phyloP scores from a whole-genome alignment of 2,797 vertebrate species.

The Phoeniculus purpureus region DNA sequence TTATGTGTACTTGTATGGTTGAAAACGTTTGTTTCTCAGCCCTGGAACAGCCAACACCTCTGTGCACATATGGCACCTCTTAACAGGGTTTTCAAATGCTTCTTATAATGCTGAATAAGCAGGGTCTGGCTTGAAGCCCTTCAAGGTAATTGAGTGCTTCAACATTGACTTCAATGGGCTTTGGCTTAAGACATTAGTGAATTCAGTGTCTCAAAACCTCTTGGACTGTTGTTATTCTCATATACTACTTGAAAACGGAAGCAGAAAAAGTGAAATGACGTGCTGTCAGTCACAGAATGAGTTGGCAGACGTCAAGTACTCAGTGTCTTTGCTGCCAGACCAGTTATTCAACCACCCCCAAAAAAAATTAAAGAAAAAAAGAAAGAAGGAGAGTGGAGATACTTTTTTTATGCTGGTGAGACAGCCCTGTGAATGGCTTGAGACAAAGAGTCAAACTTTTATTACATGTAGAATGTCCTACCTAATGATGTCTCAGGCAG shows the following conservation, averaged over 20 bases:
- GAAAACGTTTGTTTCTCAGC: not conserved
- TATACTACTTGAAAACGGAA: not conserved
- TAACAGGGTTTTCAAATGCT: slow-evolving; percentile 20
- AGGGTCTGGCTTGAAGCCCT: slow-evolving; percentile 11
- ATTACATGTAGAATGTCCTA: not conserved
- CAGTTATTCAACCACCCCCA: not conserved
- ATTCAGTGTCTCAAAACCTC: slow-evolving; percentile 1
- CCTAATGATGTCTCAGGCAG: not conserved
- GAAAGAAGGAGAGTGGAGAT: not conserved
- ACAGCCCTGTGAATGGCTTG: not conserved
- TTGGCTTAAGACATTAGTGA: not conserved
- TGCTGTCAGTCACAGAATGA: not conserved
- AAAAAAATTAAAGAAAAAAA: not conserved
- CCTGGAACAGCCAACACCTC: not conserved
- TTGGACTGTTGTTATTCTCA: not conserved
- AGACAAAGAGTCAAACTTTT: not conserved
- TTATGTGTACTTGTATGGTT: not conserved
- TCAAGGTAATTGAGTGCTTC: slow-evolving; percentile 18
- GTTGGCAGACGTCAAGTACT: not conserved
- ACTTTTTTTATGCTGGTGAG: not conserved
- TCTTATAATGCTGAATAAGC: not conserved
- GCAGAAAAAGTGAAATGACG: not conserved
- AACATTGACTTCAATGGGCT: not conserved
- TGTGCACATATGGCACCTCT: not conserved
- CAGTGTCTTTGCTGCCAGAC: not conserved